Conservation (phyloP, 2,888 invertebrate species). For the Dasypolia templi region DNA sequence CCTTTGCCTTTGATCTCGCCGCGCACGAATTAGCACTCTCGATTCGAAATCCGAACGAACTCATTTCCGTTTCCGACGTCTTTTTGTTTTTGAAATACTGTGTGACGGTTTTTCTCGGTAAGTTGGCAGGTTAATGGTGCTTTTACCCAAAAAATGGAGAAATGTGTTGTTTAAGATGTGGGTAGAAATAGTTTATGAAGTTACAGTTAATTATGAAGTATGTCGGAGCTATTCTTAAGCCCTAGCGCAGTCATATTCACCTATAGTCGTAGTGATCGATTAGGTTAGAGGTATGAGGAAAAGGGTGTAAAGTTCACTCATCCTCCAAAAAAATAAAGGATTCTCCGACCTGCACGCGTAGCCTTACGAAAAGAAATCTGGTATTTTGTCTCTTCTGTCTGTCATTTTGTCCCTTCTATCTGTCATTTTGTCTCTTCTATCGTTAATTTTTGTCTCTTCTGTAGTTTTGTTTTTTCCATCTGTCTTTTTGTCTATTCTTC, state of each 20-base stretch:
- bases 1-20: conserved; percentile 84
- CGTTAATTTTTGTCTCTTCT: too few species aligned
- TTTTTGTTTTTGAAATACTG: conserved; percentile 66
- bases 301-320: too few species aligned
- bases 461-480: too few species aligned
- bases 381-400: too few species aligned
- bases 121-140: conserved; percentile 46
- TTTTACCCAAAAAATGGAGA: conserved; percentile 54
- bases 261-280: neutral
- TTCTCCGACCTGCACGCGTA: too few species aligned
- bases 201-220: conserved; percentile 8
- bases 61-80: conserved; percentile 79
- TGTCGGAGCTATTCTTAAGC: neutral
- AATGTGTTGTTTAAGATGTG: conserved; percentile 27
- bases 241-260: neutral
- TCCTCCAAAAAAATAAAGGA: too few species aligned
- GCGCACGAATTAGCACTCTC: conserved; percentile 83
- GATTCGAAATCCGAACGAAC: conserved; percentile 77
- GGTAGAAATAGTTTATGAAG: conserved; percentile 21
- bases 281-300: too few species aligned
- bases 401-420: too few species aligned
- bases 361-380: too few species aligned
- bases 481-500: too few species aligned
- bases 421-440: too few species aligned
- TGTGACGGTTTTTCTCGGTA: conserved; percentile 60